Conservation (phyloP, 1,140 invertebrate genomes). For the Cylas formicarius region DNA sequence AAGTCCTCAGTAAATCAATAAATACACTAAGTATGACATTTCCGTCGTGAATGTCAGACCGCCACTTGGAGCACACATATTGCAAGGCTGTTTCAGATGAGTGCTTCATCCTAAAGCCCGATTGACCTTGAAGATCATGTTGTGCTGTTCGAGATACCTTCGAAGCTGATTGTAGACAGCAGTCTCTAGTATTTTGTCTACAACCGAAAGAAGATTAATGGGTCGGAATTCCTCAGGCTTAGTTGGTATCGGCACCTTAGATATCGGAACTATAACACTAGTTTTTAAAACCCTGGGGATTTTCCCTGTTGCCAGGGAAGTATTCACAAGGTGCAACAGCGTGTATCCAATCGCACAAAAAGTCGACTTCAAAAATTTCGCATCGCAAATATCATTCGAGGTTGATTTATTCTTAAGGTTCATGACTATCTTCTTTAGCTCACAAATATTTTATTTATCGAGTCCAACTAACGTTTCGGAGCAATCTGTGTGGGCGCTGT, state of each 20-base stretch:
- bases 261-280: constrained; percentile 13
- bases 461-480: too few relatives aligned
- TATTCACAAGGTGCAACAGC: constrained; percentile 12
- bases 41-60: background rate
- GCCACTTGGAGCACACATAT: constrained; percentile 5
- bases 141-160: constrained; percentile 4
- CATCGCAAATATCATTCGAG: constrained; percentile 2
- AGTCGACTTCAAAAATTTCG: constrained; percentile 1
- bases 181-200: constrained; percentile 16
- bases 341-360: constrained; percentile 13
- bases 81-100: constrained; percentile 6
- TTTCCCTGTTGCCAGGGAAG: constrained; percentile 7
- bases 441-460: too few relatives aligned
- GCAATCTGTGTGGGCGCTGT: too few relatives aligned
- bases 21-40: background rate
- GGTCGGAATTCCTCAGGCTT: constrained; percentile 11
- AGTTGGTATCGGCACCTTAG: constrained; percentile 13
- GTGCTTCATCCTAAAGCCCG: constrained; percentile 6
- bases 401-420: constrained; percentile 7
- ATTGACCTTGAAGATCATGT: constrained; percentile 8
- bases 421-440: constrained; percentile 3
- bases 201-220: constrained; percentile 7
- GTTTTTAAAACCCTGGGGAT: constrained; percentile 10
- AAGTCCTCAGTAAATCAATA: constrained; percentile 7
- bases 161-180: constrained; percentile 5